phyloP scores from a whole-genome alignment of 2,797 vertebrate genomes.

The Eidolon dupreanum region DNA sequence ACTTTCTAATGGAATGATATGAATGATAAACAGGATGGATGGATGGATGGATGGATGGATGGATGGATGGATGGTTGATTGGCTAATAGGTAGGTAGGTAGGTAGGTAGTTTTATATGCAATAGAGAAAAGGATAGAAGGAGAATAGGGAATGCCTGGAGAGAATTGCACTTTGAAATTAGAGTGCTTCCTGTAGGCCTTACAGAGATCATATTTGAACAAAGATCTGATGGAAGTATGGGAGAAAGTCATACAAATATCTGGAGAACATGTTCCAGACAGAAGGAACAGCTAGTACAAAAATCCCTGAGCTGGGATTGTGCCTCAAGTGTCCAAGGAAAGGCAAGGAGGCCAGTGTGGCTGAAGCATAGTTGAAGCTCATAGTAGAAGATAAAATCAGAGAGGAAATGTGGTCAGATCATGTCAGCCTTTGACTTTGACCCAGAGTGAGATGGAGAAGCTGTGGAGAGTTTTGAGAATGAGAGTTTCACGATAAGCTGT shows the following conservation, averaged over 20 bases:
- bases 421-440: not conserved
- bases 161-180: not conserved
- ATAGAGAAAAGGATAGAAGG: not conserved
- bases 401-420: not conserved
- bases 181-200: not conserved
- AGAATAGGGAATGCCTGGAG: not conserved
- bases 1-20: not conserved
- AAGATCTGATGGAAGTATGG: not conserved
- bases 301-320: not conserved
- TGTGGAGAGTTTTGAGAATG: not conserved
- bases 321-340: not conserved
- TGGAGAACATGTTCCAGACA: not conserved
- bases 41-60: not conserved
- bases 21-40: not conserved
- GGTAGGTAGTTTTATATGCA: not conserved
- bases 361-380: not conserved
- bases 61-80: not conserved
- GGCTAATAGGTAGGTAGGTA: too few relatives aligned
- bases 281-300: not conserved
- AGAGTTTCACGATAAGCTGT: not conserved
- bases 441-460: not conserved
- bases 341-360: not conserved
- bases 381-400: not conserved
- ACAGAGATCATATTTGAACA: slow-evolving; percentile 9
- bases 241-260: not conserved